Base-by-base conservation (phyloP, 1,140 invertebrate species). In the Platorchestia sp. region DNA sequence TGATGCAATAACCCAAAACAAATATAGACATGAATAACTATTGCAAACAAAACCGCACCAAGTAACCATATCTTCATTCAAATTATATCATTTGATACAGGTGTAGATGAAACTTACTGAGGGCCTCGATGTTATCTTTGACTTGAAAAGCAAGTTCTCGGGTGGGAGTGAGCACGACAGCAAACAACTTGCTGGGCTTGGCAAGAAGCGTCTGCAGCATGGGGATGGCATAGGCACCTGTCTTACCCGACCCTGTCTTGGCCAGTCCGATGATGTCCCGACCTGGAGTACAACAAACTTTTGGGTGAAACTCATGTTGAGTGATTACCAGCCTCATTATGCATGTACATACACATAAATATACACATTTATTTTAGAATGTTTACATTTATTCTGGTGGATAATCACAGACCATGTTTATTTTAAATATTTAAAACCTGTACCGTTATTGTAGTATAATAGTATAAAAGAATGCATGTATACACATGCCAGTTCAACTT, bases 181-280 rank as follows among this genome's bases (percentile, higher is more conserved):
- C 99, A 97, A 99, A 99, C 96, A 99, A 98, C 97, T 99, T 97
- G 97, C 99, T 99, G 14, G 99, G 99, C 97, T 98, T 98, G 96
- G 99, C 98, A 36, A 99, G 97, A 22, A 99, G 97, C 0, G 98
- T 97, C 97, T 99, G 99, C 36, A 99, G 97, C 96, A 99, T 99
- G 0, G 99, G 99, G 95, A 99, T 97, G 0, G 99, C 99, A 97
- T 99, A 99, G 0, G 99, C 99, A 75, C 98, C 99, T 0, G 99
- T 99, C 97, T 99, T 99, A n/a, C 99, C 99, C 14, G 99, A 99
- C 19, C 99, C 99, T 7, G 99, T 99, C 97, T 99, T 99, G 0
- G 99, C 99, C 93, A 99, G 97, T 42, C 99, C 99, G 97, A 99
- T 99, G 0, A 99, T 98, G 97, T 99, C 99, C 97, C 98, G 98